Evolutionary conservation across 2,888 invertebrate genomes (phyloP).

Genomic region (Yponomeuta evonymella): DNA sequence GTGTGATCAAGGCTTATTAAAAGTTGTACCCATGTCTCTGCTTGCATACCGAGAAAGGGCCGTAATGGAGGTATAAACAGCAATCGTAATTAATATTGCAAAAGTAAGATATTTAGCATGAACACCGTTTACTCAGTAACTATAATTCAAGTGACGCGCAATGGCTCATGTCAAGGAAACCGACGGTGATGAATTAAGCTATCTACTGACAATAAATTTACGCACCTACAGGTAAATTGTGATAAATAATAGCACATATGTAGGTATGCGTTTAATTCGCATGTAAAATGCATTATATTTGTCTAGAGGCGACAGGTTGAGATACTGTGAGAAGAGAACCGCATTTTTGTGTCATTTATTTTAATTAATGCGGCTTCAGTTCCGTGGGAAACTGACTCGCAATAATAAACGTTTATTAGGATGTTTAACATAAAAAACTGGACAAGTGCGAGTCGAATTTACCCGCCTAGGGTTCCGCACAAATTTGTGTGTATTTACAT

Average conservation of each 20-base stretch:
- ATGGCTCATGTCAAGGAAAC: conserved; percentile 9
- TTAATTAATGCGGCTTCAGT: conserved; percentile 14
- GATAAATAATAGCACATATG: conserved; percentile 15
- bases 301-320: conserved; percentile 14
- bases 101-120: conserved; percentile 13
- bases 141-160: conserved; percentile 6
- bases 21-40: neutral
- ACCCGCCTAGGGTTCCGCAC: no score
- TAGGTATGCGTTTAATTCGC: conserved; percentile 8
- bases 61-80: neutral
- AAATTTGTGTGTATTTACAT: no score
- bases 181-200: neutral
- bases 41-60: neutral
- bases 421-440: conserved; percentile 4
- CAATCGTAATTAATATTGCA: conserved; percentile 11
- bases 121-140: conserved; percentile 9
- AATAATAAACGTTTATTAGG: neutral
- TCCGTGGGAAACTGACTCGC: conserved; percentile 4
- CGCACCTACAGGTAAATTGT: conserved; percentile 12
- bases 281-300: conserved; percentile 9
- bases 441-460: no score
- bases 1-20: neutral
- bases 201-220: conserved; percentile 2
- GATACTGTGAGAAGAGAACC: conserved; percentile 10
- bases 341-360: conserved; percentile 17